Evolutionary conservation across 2,888 invertebrate species (phyloP), one percentile per base, ranked within the genome.

Genomic region (Dicycla oo): DNA sequence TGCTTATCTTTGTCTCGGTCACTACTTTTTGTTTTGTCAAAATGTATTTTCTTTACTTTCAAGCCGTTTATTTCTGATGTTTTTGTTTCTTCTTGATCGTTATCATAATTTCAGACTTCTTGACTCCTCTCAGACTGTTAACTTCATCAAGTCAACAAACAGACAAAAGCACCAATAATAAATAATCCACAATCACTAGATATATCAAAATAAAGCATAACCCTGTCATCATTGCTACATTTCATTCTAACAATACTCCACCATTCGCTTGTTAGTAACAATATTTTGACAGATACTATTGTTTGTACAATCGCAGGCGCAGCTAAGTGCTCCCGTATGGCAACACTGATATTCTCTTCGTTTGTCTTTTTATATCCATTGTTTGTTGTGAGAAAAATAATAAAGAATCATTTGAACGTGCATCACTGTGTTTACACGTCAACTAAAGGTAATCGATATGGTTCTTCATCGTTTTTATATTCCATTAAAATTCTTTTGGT

Each of bases 241-340:
- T 73, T 58, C 54, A 56, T 60, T 65, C 61, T 54, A 67, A 84
- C 71, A 79, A 74, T 73, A 67, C 60, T 30, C 40, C 61, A 18
- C 68, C 63, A 58, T 86, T 61, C 62, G 73, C 69, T 60, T 43
- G 47, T 56, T 65, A 75, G 63, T 72, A 76, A 78, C 74, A 84
- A 75, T 86, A 77, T 86, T 84, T 79, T 79, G 85, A 86, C 75
- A 72, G 69, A 51, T 51, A 60, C 26, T 40, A 66, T 57, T 84
- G 75, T 81, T 82, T 82, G 74, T 82, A 58, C 67, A 47, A 54
- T 56, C 54, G 47, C 43, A 49, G 15, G 30, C 40, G 57, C 49
- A 66, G 60, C 54, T 53, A 69, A 84, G 78, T 77, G 73, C 66
- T 75, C 68, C 63, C 69, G 7, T 66, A 40, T 53, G 58, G 78